Percentiles rank a stretch among this genome's conserved stretches.
phyloP scores from a whole-genome alignment of 2,888 invertebrate genomes.

The Cheilosia pagana region DNA sequence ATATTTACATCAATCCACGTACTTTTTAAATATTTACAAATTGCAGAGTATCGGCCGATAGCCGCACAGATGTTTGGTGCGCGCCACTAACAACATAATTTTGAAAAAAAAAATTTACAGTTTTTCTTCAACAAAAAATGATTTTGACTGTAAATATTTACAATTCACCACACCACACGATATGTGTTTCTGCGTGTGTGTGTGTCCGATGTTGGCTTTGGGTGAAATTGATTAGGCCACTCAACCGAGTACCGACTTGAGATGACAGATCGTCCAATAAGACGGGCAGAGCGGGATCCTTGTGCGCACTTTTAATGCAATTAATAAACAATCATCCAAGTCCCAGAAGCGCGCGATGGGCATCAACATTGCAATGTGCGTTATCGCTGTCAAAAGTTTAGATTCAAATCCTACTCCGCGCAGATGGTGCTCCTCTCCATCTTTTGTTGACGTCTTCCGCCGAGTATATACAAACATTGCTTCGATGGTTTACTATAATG shows the following conservation, averaged over 20 bases:
- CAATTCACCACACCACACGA: constrained; percentile 64
- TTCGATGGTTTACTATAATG: constrained; percentile 63
- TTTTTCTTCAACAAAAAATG: constrained; percentile 57
- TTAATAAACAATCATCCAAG: constrained; percentile 68
- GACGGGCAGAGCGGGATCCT: constrained; percentile 10
- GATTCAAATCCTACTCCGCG: constrained; percentile 24
- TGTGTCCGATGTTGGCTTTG: constrained; percentile 34
- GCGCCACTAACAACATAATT: constrained; percentile 70
- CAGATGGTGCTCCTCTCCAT: constrained; percentile 38
- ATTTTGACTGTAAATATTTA: constrained; percentile 71
- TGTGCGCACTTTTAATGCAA: constrained; percentile 29
- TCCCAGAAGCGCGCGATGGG: constrained; percentile 15
- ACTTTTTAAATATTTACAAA: constrained; percentile 75
- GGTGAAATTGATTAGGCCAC: constrained; percentile 68
- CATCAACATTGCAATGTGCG: constrained; percentile 61
- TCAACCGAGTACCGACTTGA: constrained; percentile 66
- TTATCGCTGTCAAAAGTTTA: constrained; percentile 52
- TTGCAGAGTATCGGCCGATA: constrained; percentile 56
- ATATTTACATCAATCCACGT: constrained; percentile 73
- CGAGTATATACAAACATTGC: constrained; percentile 57
- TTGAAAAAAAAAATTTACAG: constrained; percentile 62
- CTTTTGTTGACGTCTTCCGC: constrained; percentile 66
- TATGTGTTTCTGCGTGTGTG: constrained; percentile 30
- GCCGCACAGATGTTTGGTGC: constrained; percentile 51
- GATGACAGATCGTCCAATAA: constrained; percentile 71